Evolutionary conservation across 2,113 vertebrate genomes (phyloP), one percentile per base, ranked within the genome.

Genomic region (Pomatorhinus ruficollis): DNA sequence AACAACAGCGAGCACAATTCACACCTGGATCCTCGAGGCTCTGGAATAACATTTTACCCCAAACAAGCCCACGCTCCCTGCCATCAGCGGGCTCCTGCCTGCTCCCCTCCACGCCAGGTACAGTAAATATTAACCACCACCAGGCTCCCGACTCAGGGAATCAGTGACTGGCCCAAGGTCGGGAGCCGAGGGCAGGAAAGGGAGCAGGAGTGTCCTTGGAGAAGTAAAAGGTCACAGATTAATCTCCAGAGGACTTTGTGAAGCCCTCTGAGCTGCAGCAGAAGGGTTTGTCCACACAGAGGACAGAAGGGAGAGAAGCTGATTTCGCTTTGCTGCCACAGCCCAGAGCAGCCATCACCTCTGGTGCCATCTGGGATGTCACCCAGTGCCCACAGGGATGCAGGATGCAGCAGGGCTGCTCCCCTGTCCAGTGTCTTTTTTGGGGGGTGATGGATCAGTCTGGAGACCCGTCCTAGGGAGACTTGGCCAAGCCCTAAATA

Each of bases 71-170:
- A 3, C 0, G 7, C 44, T 71, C 61, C 19, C 8, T 22, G 52
- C 79, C 42, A 74, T 69, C 92, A 88, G 52, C 0, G 0, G 37
- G 60, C 27, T 77, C 72, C 89, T 42, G 65, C 84, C 56, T 1
- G 27, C 79, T 90, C 59, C 82, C 40, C 69, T 63, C 80, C 4
- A 4, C 16, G 0, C 33, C 90, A 57, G 83, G 92, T 49, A 97
- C 96, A 93, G 96, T 24, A 95, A 97, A 96, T 63, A 97, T 96
- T 95, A 75, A 95, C 96, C 88, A 59, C 70, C 91, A 5, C 5
- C 0, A 44, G 83, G 63, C 76, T 90, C 74, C 61, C 5, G 2
- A 1, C 77, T 20, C 27, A 0, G 22, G 68, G 75, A 65, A 83
- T 68, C 92, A 40, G 86, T 60, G 86, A 84, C 90, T 6, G 35